Evolutionary conservation across 2,113 vertebrate species (phyloP).

Genomic region (Ptyas mucosa): DNA sequence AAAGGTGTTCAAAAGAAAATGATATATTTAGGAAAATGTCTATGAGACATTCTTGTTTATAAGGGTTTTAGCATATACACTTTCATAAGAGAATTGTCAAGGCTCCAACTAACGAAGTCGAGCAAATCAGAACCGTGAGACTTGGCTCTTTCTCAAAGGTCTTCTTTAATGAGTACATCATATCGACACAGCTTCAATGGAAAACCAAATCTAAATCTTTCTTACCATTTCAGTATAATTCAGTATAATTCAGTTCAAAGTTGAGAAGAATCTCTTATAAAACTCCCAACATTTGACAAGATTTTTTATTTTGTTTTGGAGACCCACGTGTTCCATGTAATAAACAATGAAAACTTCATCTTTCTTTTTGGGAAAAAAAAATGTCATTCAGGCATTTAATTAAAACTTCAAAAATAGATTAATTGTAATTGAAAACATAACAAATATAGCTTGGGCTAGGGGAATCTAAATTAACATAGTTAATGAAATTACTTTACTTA

Average conservation of each 20-base stretch:
- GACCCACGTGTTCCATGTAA: not conserved
- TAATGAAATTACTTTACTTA: constrained; percentile 67
- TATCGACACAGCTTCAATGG: no score
- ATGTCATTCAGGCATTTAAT: constrained; percentile 67
- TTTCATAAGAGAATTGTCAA: not conserved
- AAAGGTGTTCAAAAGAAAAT: not conserved
- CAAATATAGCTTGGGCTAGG: constrained; percentile 58
- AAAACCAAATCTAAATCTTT: no score
- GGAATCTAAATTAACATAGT: constrained; percentile 66
- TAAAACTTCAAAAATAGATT: constrained; percentile 69
- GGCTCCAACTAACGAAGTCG: no score
- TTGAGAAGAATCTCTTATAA: not conserved
- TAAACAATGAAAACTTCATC: constrained; percentile 20
- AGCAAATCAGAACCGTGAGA: no score
- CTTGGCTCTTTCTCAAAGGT: no score
- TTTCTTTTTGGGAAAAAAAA: constrained; percentile 43
- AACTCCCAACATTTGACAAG: not conserved
- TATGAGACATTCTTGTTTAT: not conserved
- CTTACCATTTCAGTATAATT: no score
- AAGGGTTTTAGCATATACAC: not conserved
- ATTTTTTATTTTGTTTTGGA: not conserved
- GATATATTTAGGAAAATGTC: not conserved
- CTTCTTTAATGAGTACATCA: no score
- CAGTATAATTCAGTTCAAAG: no score
- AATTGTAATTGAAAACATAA: constrained; percentile 70